A percentile compares a stretch with the other conserved stretches of the same genome.
phyloP scores from a whole-genome alignment of 2,888 invertebrate species.

The Phyllotreta striolata region DNA sequence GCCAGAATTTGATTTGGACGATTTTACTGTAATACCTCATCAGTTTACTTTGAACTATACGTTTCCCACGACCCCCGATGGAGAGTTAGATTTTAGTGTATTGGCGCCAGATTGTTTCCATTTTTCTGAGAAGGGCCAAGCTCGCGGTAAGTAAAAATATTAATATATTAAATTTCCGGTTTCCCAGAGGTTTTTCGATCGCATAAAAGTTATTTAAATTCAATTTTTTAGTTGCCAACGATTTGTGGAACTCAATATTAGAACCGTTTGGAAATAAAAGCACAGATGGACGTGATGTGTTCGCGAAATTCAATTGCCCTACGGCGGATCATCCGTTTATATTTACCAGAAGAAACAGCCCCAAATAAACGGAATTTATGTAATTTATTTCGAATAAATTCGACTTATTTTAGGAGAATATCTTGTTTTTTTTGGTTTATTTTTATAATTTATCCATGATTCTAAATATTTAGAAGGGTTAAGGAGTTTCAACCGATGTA shows the following conservation, averaged over 20 bases:
- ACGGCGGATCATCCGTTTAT: slow-evolving; percentile 62
- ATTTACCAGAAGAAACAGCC: slow-evolving; percentile 54
- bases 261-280: slow-evolving; percentile 65
- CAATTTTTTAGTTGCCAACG: slow-evolving; percentile 63
- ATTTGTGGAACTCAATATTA: slow-evolving; percentile 70
- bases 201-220: neutral
- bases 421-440: too few species aligned
- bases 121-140: slow-evolving; percentile 68
- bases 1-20: slow-evolving; percentile 63
- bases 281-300: slow-evolving; percentile 42
- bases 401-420: too few species aligned
- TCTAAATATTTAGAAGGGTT: too few species aligned
- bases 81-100: slow-evolving; percentile 62
- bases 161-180: neutral
- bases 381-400: too few species aligned
- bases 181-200: neutral
- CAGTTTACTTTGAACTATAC: slow-evolving; percentile 61
- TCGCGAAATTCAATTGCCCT: slow-evolving; percentile 62
- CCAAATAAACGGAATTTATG: neutral
- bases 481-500: too few species aligned
- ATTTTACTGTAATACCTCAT: slow-evolving; percentile 68
- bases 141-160: slow-evolving; percentile 60
- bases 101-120: slow-evolving; percentile 72
- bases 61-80: slow-evolving; percentile 60
- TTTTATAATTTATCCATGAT: too few species aligned